Conservation (phyloP, 2,888 invertebrate species). For the Palloptera scutellata region DNA sequence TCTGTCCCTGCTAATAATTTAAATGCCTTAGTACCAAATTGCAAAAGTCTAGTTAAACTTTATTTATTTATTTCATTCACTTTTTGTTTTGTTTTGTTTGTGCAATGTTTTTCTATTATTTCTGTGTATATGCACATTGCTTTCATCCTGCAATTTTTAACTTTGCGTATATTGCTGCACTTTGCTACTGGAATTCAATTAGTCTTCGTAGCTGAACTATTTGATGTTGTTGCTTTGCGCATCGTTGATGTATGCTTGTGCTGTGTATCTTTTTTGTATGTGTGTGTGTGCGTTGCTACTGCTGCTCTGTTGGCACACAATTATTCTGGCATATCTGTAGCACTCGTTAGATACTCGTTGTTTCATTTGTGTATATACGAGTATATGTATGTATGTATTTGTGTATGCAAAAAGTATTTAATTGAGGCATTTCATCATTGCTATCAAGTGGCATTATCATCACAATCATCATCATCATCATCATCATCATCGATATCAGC, state of each 20-base stretch:
- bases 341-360: too few species aligned
- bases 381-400: neutral
- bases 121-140: too few species aligned
- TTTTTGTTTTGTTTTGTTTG: too few species aligned
- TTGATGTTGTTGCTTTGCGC: neutral
- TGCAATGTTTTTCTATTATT: too few species aligned
- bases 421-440: slow-evolving; percentile 18
- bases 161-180: too few species aligned
- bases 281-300: neutral
- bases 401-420: slow-evolving; percentile 8
- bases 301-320: neutral
- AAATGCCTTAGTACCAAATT: too few species aligned
- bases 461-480: neutral
- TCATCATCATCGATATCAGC: neutral
- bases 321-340: too few species aligned
- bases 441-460: slow-evolving; percentile 23
- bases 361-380: neutral
- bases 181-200: neutral
- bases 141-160: too few species aligned
- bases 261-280: neutral
- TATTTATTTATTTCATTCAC: too few species aligned
- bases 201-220: neutral
- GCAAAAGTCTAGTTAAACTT: too few species aligned
- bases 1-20: too few species aligned
- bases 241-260: neutral